A percentile compares a stretch with the other conserved stretches of the same genome.
These are phyloP conservation scores for Odocoileus virginianus DNA, from an alignment of 2,113 vertebrate genomes.

Conservation along the genomic window DNA sequence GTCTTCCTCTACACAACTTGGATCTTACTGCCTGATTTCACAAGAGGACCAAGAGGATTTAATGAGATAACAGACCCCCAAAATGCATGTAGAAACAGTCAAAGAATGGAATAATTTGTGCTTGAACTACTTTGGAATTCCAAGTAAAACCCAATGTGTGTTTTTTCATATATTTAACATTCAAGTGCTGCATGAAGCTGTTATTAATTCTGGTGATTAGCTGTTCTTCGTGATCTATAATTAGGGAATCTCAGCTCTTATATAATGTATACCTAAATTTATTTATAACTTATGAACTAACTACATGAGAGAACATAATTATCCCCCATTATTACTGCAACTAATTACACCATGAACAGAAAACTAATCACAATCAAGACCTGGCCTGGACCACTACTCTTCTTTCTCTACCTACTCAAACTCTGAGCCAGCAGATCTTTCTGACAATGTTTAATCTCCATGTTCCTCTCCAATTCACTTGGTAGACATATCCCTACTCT, in stretches of 20 bases:
- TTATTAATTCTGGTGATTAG: background rate
- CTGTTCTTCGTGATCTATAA: background rate
- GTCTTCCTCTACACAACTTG: background rate
- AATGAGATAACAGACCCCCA: background rate
- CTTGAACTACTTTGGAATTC: background rate
- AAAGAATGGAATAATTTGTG: background rate
- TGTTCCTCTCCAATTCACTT: background rate
- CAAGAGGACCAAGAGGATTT: background rate
- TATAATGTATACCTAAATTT: background rate
- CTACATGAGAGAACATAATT: background rate
- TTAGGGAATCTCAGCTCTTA: background rate
- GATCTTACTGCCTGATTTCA: background rate
- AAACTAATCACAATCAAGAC: background rate
- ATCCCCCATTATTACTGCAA: background rate
- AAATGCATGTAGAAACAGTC: background rate
- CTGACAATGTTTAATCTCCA: background rate
- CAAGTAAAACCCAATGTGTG: background rate
- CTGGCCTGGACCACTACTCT: background rate
- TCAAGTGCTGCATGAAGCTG: background rate
- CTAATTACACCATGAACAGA: background rate
- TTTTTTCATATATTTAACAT: background rate
- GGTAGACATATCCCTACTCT: background rate
- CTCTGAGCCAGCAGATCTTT: background rate
- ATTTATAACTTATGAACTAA: background rate
- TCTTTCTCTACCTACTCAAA: background rate